Evolutionary conservation across 1,140 invertebrate genomes (phyloP).

Genomic region (Diuraphis noxia): DNA sequence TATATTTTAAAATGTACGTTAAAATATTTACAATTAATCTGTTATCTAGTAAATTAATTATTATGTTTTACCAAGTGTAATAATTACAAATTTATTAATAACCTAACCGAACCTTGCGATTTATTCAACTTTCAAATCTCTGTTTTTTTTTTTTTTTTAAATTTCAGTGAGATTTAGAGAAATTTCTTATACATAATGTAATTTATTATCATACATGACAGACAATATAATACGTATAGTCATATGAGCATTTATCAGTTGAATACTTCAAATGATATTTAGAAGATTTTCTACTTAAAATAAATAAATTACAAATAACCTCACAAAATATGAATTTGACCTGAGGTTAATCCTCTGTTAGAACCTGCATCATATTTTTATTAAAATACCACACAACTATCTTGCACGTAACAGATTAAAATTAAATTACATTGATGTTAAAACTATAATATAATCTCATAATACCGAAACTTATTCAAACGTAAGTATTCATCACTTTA

Average conservation of each 20-base stretch:
- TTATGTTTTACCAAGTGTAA: not conserved
- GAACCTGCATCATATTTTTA: not conserved
- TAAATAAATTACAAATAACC: not conserved
- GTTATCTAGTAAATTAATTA: not conserved
- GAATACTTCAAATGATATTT: not conserved
- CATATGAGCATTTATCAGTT: not conserved
- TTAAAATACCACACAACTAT: not conserved
- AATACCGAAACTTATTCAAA: not conserved
- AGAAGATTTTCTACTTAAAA: not conserved
- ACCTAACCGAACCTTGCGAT: no score
- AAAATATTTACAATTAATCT: not conserved
- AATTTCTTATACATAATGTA: not conserved
- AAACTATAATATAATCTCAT: slow-evolving; percentile 3
- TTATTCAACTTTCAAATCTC: no score
- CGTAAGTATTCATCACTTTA: not conserved
- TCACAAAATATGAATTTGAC: not conserved
- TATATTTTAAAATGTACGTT: not conserved
- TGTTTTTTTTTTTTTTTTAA: not conserved
- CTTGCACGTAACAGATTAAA: not conserved
- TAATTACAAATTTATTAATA: no score
- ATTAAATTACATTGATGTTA: slow-evolving; percentile 5
- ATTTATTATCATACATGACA: not conserved
- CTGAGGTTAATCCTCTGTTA: not conserved
- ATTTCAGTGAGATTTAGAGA: not conserved
- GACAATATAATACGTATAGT: not conserved